Evolutionary conservation across 2,888 invertebrate species (phyloP), one percentile per base, ranked within the genome.

Genomic region (Heliconius charithonia): DNA sequence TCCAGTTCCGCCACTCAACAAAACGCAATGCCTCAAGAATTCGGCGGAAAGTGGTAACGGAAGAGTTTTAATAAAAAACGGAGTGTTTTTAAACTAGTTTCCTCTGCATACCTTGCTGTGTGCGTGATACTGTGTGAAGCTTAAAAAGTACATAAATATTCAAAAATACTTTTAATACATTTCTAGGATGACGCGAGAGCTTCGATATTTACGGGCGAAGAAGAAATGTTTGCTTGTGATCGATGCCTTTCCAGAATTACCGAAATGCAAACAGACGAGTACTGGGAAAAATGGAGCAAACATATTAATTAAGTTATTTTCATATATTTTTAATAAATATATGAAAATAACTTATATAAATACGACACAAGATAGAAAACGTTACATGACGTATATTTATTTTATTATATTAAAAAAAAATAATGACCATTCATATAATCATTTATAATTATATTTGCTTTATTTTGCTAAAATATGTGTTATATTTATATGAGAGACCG

Each of bases 171-270:
- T 66, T 37, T 16, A 0, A 59, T 51, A 74, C 4, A 41, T 27
- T 59, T 25, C 1, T 62, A 97, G 97, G 97, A 96, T 77, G 96
- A 97, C 86, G 96, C 97, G 29, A 96, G 96, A 82, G 97, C 98
- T 6, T 98, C 97, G 86, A 97, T 99, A 84, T 99, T 99, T 87
- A 99, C 99, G 1, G 99, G 99, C 0, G 98, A 98, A 90, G 99
- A 99, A 92, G 99, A 99, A 94, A 94, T 98, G 86, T 99, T 99
- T 92, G 99, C 99, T 0, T 99, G 98, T 89, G 98, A 99, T 86
- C 96, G 99, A 78, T 99, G 99, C 32, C 91, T 99, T 41, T 99
- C 99, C 0, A 95, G 99, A 82, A 96, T 99, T 59, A 96, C 97
- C 83, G 99, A 99, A 95, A 99, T 99, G 99, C 98, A 99, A 92